Evolutionary conservation across 2,113 vertebrate species (phyloP).

Genomic region (Elaphurus davidianus): DNA sequence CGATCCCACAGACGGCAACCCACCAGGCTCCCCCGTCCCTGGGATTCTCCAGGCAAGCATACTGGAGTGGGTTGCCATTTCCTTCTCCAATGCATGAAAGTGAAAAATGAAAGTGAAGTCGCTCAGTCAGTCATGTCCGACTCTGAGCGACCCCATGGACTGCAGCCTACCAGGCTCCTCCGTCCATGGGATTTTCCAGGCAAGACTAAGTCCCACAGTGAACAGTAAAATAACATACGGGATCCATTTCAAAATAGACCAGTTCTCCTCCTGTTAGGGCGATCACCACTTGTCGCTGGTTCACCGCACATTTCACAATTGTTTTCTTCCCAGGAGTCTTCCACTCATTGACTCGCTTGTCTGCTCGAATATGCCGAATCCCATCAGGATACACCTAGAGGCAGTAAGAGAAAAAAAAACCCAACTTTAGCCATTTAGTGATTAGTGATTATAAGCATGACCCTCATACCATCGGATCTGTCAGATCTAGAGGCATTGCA

Average conservation of each 20-base stretch:
- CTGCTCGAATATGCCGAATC: conserved; percentile 96
- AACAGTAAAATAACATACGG: conserved; percentile 83
- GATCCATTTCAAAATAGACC: conserved; percentile 99
- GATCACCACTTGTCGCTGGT: conserved; percentile 99
- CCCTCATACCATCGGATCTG: background rate
- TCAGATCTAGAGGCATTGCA: background rate
- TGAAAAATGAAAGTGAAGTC: too few relatives aligned
- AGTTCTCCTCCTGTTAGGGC: conserved; percentile 97
- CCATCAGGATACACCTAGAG: conserved; percentile 97
- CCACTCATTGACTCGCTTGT: conserved; percentile 99
- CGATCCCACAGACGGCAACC: too few relatives aligned
- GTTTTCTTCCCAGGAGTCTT: conserved; percentile 99
- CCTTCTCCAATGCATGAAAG: too few relatives aligned
- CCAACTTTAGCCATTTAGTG: background rate
- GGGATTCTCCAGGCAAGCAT: too few relatives aligned
- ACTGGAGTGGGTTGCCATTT: too few relatives aligned
- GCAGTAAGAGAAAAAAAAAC: background rate
- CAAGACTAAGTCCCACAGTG: background rate
- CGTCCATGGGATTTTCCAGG: too few relatives aligned
- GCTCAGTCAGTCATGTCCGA: too few relatives aligned
- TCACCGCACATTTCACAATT: conserved; percentile 97
- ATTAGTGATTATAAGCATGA: background rate
- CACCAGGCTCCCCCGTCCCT: too few relatives aligned
- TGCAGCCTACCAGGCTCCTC: too few relatives aligned
- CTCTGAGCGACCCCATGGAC: too few relatives aligned